phyloP scores from a whole-genome alignment of 2,113 vertebrate genomes.

The Theristicus caerulescens region DNA sequence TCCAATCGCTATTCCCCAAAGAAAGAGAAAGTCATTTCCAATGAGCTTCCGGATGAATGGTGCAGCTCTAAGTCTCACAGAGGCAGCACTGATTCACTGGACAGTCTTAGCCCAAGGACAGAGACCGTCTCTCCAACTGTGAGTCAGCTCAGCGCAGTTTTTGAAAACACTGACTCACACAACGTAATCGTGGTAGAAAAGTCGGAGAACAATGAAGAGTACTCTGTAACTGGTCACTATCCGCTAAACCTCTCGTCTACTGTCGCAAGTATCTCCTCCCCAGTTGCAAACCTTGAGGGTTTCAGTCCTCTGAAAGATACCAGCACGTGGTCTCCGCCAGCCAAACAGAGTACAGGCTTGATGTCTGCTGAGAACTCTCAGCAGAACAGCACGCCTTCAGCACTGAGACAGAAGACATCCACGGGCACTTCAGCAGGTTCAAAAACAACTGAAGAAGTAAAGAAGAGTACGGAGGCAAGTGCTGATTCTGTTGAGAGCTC shows the following conservation, averaged over 20 bases:
- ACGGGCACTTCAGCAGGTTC: conserved; percentile 27
- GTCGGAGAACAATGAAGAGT: conserved; percentile 73
- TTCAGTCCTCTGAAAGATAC: conserved; percentile 76
- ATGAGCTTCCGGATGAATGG: conserved; percentile 88
- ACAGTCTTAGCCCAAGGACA: conserved; percentile 92
- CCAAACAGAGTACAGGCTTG: conserved; percentile 12
- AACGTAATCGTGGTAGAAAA: conserved; percentile 59
- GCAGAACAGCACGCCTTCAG: not conserved
- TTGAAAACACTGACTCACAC: conserved; percentile 86
- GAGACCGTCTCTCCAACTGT: conserved; percentile 94
- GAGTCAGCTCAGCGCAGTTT: conserved; percentile 95
- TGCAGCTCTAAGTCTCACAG: conserved; percentile 86
- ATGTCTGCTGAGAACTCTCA: conserved; percentile 36
- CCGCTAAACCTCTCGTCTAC: conserved; percentile 71
- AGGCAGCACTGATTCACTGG: conserved; percentile 93
- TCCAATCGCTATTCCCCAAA: conserved; percentile 85
- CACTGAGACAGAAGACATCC: conserved; percentile 28
- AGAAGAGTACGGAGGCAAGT: conserved; percentile 37
- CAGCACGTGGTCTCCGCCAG: conserved; percentile 65
- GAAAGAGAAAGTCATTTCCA: conserved; percentile 83
- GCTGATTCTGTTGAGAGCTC: not conserved
- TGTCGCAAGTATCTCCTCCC: conserved; percentile 48
- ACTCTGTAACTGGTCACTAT: conserved; percentile 81
- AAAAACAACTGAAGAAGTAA: conserved; percentile 50
- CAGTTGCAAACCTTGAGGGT: conserved; percentile 70